Base-by-base conservation (phyloP, 1,140 invertebrate genomes). In the Nautilus pompilius region DNA sequence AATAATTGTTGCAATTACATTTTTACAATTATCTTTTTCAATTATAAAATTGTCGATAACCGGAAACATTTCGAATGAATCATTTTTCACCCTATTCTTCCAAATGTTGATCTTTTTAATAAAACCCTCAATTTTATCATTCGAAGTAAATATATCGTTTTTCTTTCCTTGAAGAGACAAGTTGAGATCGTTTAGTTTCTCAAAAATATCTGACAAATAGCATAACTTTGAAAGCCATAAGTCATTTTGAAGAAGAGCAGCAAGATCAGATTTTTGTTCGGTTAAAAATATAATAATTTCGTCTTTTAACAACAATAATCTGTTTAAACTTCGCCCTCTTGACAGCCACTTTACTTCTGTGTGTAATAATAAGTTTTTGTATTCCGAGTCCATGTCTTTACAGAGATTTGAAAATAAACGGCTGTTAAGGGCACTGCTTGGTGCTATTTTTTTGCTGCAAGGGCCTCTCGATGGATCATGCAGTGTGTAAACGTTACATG, bases 71-170 rank as follows among this genome's bases (percentile, higher is more conserved):
- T 49, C 48, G 48, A 49, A 49, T 20, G 20, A 49, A 49, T 20
- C 48, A 8, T 49, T 49, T 20, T 49, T 24, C 8, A 15, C 48
- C 48, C 48, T 49, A 20, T 20, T 49, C 20, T 49, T 49, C 48
- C 48, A 49, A 49, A 49, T 49, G 48, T 49, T 49, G 20, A 49
- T 49, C 48, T 49, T 49, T 49, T 49, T 49, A 49, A 49, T 49
- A 49, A 49, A 49, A 49, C 48, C n/a, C 20, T 49, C 48, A 1
- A 49, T 49, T 49, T 49, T 49, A 49, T 49, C 48, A 49, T 49
- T 49, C 8, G 48, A 49, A 49, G 48, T 49, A 49, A 49, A 49
- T 49, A 49, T 49, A 49, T 49, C 20, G 20, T 20, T 15, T 15
- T 49, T 49, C 20, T 20, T 20, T 49, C 48, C 48, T 49, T 49